Evolutionary conservation across 1,140 invertebrate species (phyloP).

Genomic region (Drosophila asahinai): DNA sequence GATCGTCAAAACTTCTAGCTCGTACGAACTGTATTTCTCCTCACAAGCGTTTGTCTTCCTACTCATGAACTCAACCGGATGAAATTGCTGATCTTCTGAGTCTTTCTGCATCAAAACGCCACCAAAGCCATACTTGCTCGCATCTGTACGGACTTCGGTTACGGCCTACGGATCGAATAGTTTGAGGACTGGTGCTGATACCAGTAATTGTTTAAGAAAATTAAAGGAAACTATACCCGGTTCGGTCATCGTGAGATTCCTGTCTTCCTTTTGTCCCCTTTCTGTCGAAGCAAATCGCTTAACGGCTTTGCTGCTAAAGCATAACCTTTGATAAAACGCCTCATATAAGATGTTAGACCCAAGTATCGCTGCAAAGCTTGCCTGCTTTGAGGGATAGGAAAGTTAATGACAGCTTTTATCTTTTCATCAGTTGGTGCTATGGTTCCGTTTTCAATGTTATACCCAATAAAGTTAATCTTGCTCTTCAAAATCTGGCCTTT

Average conservation of each 20-base stretch:
- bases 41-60: too few relatives aligned
- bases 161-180: too few relatives aligned
- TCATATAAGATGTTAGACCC: conserved; percentile 3
- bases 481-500: background rate
- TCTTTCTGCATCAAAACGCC: too few relatives aligned
- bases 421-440: conserved; percentile 7
- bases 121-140: too few relatives aligned
- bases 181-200: background rate
- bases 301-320: background rate
- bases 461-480: background rate
- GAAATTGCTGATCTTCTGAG: too few relatives aligned
- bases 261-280: background rate
- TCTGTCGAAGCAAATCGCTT: background rate
- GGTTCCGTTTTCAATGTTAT: conserved; percentile 2
- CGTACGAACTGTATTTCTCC: too few relatives aligned
- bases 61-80: too few relatives aligned
- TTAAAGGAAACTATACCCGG: too few relatives aligned
- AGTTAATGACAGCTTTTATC: conserved; percentile 5
- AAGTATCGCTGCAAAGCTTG: background rate
- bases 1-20: background rate
- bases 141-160: too few relatives aligned
- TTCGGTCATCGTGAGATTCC: too few relatives aligned
- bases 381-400: background rate
- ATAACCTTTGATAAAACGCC: conserved; percentile 8
- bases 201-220: too few relatives aligned